Evolutionary conservation across 2,888 invertebrate species (phyloP).

Genomic region (Stenodera caucasica): DNA sequence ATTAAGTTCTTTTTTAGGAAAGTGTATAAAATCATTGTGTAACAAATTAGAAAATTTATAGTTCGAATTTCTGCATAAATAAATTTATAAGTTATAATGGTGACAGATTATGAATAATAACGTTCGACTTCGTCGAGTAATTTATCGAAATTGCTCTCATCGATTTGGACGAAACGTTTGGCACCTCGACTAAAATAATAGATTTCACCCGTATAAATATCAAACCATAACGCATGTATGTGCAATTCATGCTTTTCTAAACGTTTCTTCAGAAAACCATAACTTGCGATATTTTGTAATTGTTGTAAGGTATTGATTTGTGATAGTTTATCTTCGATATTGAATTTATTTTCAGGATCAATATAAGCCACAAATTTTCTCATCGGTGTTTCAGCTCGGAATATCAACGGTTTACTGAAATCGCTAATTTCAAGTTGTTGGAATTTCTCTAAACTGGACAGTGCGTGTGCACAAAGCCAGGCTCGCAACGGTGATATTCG

Average conservation of each 20-base stretch:
- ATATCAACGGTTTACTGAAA: conserved; percentile 74
- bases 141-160: conserved; percentile 76
- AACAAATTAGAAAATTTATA: background rate
- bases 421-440: conserved; percentile 67
- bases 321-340: conserved; percentile 88
- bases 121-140: conserved; percentile 75
- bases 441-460: conserved; percentile 80
- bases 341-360: conserved; percentile 88
- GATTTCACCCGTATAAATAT: conserved; percentile 95
- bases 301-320: conserved; percentile 94
- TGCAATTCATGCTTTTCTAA: conserved; percentile 80
- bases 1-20: too few species aligned
- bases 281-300: conserved; percentile 89
- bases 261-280: conserved; percentile 83
- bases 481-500: conserved; percentile 85
- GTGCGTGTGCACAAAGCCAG: conserved; percentile 89
- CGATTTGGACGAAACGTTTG: conserved; percentile 83
- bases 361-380: conserved; percentile 91
- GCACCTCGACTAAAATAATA: conserved; percentile 89
- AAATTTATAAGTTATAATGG: background rate
- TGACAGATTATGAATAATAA: conserved; percentile 69
- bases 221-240: conserved; percentile 96
- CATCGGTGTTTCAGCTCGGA: conserved; percentile 84
- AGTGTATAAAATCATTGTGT: background rate
- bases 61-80: conserved; percentile 4